Evolutionary conservation across 2,113 vertebrate species (phyloP), one percentile per base, ranked within the genome.

Genomic region (Barnardius zonarius): DNA sequence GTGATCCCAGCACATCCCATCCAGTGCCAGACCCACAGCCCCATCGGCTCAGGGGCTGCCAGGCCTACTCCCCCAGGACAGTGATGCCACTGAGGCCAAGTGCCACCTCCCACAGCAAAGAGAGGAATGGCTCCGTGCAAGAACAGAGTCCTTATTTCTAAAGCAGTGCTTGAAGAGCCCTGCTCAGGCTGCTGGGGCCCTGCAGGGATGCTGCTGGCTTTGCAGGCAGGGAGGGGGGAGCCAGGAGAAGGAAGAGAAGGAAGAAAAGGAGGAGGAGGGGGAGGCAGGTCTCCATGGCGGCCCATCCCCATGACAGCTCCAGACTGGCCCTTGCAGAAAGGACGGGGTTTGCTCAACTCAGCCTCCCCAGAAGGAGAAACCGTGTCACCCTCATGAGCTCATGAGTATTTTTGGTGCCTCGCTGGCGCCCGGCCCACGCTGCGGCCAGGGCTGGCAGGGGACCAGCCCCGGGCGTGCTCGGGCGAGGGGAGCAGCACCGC

Each of bases 351-450:
- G 43, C 92, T 91, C 87, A 80, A 35, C 80, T 33, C 46, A 8
- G 12, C 86, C 74, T 59, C 37, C 9, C n/a, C 0, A 3, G 5
- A 51, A 74, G 95, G 95, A 88, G 82, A 59, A 74, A 51, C n/a
- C 39, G 89, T 90, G 83, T 81, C 83, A 88, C 77, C 43, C 46
- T 16, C 28, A 83, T 95, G 73, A 96, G 92, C 23, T 95, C 93
- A 90, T 49, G 82, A 30, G 86, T 95, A 94, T 96, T 97, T 96
- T 66, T 51, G 91, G 86, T 63, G 92, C 31, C 54, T n/a, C 13
- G 41, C 10, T 41, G 90, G n/a, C 5, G 4, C 4, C 76, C 72
- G 15, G 81, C 93, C 93, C 84, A 70, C 24, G 20, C 57, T 51
- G 80, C 7, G 35, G 80, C 5, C 5, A 49, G 30, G 51, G 37